These are phyloP conservation scores for Mormyrops attenuatus DNA, from an alignment of 2,797 vertebrate species.

Conservation along the genomic window DNA sequence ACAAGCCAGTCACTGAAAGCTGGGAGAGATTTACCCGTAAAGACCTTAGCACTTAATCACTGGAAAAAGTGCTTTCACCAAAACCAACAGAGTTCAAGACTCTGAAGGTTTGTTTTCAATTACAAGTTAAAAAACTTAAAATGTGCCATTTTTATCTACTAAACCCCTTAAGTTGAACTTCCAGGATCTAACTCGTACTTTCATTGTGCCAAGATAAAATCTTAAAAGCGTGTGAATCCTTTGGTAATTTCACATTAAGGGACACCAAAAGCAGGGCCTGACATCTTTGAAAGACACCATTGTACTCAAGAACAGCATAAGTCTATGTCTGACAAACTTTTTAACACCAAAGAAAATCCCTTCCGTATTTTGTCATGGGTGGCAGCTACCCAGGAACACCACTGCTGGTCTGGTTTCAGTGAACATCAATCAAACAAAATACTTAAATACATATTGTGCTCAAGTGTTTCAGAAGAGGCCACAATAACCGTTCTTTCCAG, in stretches of 20 bases:
- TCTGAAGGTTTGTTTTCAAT: neutral
- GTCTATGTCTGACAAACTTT: neutral
- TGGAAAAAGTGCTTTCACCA: neutral
- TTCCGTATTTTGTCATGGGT: neutral
- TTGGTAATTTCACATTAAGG: neutral
- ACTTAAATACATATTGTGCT: neutral
- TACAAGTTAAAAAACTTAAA: neutral
- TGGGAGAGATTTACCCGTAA: neutral
- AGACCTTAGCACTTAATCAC: neutral
- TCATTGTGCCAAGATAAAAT: neutral
- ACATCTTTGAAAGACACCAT: neutral
- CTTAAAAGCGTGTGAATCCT: neutral
- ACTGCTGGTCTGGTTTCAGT: neutral
- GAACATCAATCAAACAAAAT: neutral
- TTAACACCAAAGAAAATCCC: neutral
- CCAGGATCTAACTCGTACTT: neutral
- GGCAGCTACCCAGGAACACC: neutral
- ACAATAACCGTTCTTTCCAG: neutral
- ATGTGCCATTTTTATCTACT: neutral
- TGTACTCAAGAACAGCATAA: neutral
- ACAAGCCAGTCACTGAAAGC: neutral
- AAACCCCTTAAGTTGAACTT: neutral
- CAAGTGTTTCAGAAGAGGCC: neutral
- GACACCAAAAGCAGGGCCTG: neutral
- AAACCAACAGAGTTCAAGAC: neutral